Percentiles rank a stretch among this genome's conserved stretches.
Conservation (phyloP, 2,797 vertebrate species). For the Pogonophryne albipinna region DNA sequence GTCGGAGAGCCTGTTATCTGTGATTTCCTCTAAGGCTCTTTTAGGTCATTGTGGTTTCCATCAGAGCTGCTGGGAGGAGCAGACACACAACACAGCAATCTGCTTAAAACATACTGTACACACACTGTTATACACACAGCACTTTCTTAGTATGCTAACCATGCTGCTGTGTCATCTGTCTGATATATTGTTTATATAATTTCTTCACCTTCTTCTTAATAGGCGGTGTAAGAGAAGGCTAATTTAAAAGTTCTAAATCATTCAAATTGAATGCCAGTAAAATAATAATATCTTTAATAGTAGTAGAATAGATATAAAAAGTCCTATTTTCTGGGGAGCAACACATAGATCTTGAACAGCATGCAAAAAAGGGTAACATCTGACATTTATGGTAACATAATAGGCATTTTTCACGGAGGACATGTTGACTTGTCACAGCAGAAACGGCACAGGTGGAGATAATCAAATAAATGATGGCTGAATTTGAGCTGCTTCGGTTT, state of each 20-base stretch:
- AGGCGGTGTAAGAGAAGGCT: neutral
- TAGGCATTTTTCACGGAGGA: neutral
- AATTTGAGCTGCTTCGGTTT: too few species aligned
- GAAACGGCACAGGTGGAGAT: neutral
- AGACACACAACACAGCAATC: conserved; percentile 27
- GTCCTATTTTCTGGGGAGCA: too few species aligned
- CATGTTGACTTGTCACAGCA: neutral
- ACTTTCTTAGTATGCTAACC: conserved; percentile 8
- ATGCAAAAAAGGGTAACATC: neutral
- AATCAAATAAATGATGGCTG: neutral
- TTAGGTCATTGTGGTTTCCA: conserved; percentile 48
- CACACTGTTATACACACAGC: neutral
- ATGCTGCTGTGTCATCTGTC: conserved; percentile 23
- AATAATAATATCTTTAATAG: conserved; percentile 1
- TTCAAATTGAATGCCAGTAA: neutral
- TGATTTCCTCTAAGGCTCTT: conserved; percentile 17
- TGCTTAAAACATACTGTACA: conserved; percentile 16
- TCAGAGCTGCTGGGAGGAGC: conserved; percentile 46
- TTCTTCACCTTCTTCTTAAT: neutral
- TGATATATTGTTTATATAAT: neutral
- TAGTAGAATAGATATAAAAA: neutral
- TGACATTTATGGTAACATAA: neutral
- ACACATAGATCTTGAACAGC: neutral
- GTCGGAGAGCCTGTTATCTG: conserved; percentile 1
- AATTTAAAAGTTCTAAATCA: neutral